Base-by-base conservation (phyloP, 2,113 vertebrate genomes). In the Sinocyclocheilus grahami region DNA sequence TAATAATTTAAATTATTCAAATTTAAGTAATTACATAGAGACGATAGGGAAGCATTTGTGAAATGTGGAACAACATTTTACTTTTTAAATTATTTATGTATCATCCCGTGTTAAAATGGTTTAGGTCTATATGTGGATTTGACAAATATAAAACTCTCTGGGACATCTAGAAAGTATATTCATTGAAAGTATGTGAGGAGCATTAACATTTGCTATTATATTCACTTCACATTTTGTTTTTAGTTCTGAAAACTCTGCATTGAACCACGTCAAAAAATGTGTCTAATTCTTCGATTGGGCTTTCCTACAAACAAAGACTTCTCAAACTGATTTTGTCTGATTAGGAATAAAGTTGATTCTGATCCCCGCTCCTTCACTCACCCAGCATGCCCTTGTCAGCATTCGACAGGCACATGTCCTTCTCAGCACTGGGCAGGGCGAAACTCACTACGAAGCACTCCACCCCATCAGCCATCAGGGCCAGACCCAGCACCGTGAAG, bases 381-480 rank as follows among this genome's bases (percentile, higher is more conserved):
- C 98, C 98, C 79, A 99, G 93, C 96, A 98, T 94, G 77, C 98
- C 98, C 93, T 99, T 99, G 95, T 97, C 96, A 0, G 97, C 95
- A 77, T 97, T 97, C 87, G 97, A 96, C 90, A 99, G 96, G 90
- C 98, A 99, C 98, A 99, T 99, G 91, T 99, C 98, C 90, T 98
- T 98, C 93, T 99, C 98, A 0, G 97, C 98, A 42, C 97, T 99
- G 87, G 98, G 98, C 89, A 99, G 90, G 76, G 96, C 97, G 87
- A 99, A 99, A 84, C 97, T 97, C 90, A 99, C 98, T 92, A 99
- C 97, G 10, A 97, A 99, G 74, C 98, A 95, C 78, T 99, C 98
- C 84, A 99, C 98, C 0, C 98, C 98, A 9, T 99, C 98, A 0
- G 98, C 97, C 98, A 99, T 99, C 63, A 99, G 94, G 0, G 98